A percentile compares a stretch with the other conserved stretches of the same genome.
These are phyloP conservation scores for Emydoidea blandingii DNA, from an alignment of 2,797 vertebrate species.

Conservation along the genomic window DNA sequence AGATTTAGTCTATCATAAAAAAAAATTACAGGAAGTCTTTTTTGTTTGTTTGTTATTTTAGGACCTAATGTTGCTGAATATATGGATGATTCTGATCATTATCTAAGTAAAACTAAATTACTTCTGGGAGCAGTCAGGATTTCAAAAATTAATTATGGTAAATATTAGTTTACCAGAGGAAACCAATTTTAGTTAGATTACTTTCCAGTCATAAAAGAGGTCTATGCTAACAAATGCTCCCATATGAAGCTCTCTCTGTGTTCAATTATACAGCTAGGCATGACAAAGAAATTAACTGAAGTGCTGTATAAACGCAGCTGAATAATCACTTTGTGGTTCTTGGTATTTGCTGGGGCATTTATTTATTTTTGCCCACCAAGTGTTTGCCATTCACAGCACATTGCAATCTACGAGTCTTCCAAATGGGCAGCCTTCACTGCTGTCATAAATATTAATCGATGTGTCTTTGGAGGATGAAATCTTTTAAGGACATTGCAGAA, in stretches of 20 bases:
- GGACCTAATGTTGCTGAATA: slow-evolving; percentile 12
- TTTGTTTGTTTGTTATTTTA: neutral
- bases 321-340: neutral
- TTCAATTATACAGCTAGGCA: slow-evolving; percentile 27
- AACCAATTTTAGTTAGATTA: slow-evolving; percentile 24
- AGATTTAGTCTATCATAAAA: slow-evolving; percentile 42
- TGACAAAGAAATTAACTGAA: slow-evolving; percentile 48
- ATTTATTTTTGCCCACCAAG: slow-evolving; percentile 27
- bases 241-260: neutral
- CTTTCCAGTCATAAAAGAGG: slow-evolving; percentile 47
- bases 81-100: slow-evolving; percentile 35
- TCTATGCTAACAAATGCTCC: slow-evolving; percentile 53
- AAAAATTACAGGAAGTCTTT: neutral
- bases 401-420: slow-evolving; percentile 50
- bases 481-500: slow-evolving; percentile 10
- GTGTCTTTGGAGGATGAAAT: neutral
- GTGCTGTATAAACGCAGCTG: slow-evolving; percentile 11
- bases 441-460: neutral
- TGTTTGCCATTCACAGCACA: slow-evolving; percentile 28
- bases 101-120: slow-evolving; percentile 36
- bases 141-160: slow-evolving; percentile 41
- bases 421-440: slow-evolving; percentile 19
- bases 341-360: neutral
- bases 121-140: slow-evolving; percentile 63
- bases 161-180: slow-evolving; percentile 52